Conservation (phyloP, 2,113 vertebrate genomes). For the Cochlearius cochlearius region DNA sequence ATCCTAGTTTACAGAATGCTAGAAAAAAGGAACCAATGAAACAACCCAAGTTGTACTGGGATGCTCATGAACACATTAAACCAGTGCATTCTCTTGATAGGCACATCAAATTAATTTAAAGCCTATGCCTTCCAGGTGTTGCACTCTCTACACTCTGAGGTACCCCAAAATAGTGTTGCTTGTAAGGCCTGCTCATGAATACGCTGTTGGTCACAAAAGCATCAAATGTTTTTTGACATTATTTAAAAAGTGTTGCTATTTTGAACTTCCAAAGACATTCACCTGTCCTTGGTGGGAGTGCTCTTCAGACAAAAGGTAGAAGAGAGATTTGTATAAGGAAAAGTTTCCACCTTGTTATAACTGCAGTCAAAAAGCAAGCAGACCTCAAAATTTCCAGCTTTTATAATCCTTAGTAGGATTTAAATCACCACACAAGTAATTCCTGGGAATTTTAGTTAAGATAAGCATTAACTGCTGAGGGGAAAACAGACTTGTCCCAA, state of each 20-base stretch:
- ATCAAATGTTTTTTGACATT: background rate
- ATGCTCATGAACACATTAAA: background rate
- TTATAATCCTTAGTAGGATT: background rate
- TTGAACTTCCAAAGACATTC: background rate
- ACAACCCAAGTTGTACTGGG: background rate
- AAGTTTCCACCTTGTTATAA: background rate
- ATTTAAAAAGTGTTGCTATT: rapidly evolving
- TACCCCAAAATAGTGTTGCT: background rate
- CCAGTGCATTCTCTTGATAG: background rate
- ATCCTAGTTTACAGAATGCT: background rate
- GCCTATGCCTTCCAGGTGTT: background rate
- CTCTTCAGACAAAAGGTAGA: background rate
- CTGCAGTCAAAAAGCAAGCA: background rate
- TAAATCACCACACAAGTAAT: background rate
- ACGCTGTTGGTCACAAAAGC: background rate
- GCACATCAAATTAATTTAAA: background rate
- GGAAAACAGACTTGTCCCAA: background rate
- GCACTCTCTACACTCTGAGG: background rate
- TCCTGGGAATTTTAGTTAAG: background rate
- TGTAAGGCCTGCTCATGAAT: background rate
- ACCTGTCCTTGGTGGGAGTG: background rate
- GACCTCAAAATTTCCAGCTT: background rate
- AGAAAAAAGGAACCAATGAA: background rate
- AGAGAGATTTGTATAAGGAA: background rate
- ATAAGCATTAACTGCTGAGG: background rate